Evolutionary conservation across 2,797 vertebrate genomes (phyloP).

Genomic region (Synaphobranchus kaupii): DNA sequence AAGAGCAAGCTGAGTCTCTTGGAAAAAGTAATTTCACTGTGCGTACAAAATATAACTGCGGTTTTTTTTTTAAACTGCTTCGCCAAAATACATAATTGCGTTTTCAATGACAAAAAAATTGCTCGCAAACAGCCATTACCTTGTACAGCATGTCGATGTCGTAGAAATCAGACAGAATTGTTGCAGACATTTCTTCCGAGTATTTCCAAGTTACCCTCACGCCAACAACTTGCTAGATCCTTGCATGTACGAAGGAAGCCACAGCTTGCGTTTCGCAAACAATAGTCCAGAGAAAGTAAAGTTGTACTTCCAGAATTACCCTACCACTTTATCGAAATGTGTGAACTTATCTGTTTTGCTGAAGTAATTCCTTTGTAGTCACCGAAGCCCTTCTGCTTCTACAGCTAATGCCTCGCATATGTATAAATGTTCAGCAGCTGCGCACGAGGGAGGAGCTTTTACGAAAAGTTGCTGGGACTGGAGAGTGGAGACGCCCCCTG

Average conservation of each 20-base stretch:
- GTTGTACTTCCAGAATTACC: not conserved
- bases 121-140: conserved; percentile 68
- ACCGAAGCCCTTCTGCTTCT: not conserved
- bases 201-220: conserved; percentile 80
- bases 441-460: not conserved
- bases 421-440: conserved; percentile 1
- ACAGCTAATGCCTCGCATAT: not conserved
- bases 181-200: conserved; percentile 87
- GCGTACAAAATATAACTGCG: not conserved
- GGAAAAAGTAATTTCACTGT: not conserved
- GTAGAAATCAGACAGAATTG: conserved; percentile 92
- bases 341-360: not conserved
- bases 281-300: not conserved
- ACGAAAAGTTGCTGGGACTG: not conserved
- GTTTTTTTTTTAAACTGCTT: not conserved
- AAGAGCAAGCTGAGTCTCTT: not conserved
- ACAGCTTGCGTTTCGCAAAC: conserved; percentile 73
- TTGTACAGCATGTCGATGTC: conserved; percentile 96
- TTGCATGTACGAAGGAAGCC: conserved; percentile 75
- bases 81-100: not conserved
- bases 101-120: not conserved
- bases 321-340: not conserved
- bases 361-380: not conserved
- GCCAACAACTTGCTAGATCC: conserved; percentile 76
- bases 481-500: not conserved